Percentiles rank a stretch among this genome's conserved stretches.
Evolutionary conservation across 2,888 invertebrate species (phyloP).

Genomic region (Melanchra persicariae): DNA sequence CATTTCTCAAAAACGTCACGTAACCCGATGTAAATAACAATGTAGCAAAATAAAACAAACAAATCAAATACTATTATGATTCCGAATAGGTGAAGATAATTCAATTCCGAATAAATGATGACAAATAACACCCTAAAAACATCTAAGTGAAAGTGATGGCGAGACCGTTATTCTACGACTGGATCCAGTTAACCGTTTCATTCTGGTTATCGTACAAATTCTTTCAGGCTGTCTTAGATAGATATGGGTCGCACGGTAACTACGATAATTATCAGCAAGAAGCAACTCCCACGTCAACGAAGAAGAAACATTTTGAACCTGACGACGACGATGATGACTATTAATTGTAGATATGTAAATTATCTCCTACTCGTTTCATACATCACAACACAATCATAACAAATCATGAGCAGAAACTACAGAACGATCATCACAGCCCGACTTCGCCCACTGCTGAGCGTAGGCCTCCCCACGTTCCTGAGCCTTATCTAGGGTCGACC

Average conservation of each 20-base stretch:
- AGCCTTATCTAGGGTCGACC: no score
- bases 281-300: no score
- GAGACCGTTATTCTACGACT: neutral
- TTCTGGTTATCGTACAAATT: slow-evolving; percentile 11
- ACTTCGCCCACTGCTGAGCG: no score
- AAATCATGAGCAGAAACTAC: no score
- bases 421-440: no score
- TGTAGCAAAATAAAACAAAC: neutral
- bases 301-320: neutral
- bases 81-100: neutral
- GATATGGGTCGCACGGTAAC: neutral
- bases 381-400: no score
- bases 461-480: no score
- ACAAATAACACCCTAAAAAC: neutral
- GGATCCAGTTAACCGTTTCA: neutral
- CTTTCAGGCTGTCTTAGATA: slow-evolving; percentile 9
- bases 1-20: neutral
- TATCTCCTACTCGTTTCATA: neutral
- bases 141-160: neutral
- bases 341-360: slow-evolving; percentile 2
- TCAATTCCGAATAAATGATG: neutral
- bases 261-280: no score
- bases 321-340: slow-evolving; percentile 2
- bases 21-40: neutral
- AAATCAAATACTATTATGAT: neutral